Percentiles rank a stretch among this genome's conserved stretches.
phyloP scores from a whole-genome alignment of 2,797 vertebrate species.

The Coluber constrictor region DNA sequence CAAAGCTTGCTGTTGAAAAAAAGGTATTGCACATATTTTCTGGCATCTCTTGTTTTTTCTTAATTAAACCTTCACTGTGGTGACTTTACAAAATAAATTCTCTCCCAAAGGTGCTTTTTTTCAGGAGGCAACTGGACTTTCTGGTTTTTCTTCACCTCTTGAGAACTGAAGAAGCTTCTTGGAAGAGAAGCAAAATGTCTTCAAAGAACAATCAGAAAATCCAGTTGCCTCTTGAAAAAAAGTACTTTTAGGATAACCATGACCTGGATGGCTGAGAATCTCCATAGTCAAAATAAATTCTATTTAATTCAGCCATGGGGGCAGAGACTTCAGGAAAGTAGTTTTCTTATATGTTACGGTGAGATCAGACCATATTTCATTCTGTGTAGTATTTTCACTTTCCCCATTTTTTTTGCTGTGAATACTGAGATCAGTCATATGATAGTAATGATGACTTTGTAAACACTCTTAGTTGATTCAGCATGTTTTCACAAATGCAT shows the following conservation, averaged over 20 bases:
- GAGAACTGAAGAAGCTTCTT: background rate
- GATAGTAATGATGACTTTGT: conserved; percentile 46
- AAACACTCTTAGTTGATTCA: conserved; percentile 19
- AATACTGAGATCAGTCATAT: conserved; percentile 64
- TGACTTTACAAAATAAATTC: background rate
- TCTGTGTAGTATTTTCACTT: conserved; percentile 21
- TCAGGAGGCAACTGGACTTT: background rate
- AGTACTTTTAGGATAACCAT: too few species aligned
- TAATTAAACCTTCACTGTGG: background rate
- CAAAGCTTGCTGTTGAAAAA: background rate
- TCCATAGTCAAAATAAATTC: background rate
- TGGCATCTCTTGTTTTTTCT: background rate
- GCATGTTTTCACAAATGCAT: conserved; percentile 50
- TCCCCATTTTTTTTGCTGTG: conserved; percentile 45
- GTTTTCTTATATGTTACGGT: background rate
- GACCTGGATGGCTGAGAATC: background rate
- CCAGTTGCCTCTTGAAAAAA: too few species aligned
- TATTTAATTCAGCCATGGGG: background rate
- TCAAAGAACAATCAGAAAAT: background rate
- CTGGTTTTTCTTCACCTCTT: background rate
- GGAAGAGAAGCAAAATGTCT: background rate
- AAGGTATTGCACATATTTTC: background rate
- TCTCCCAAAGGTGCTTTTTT: background rate
- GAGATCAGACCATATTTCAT: conserved; percentile 38
- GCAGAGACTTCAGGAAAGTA: background rate